These are phyloP conservation scores for Tichodroma muraria DNA, from an alignment of 2,113 vertebrate genomes.

Conservation along the genomic window DNA sequence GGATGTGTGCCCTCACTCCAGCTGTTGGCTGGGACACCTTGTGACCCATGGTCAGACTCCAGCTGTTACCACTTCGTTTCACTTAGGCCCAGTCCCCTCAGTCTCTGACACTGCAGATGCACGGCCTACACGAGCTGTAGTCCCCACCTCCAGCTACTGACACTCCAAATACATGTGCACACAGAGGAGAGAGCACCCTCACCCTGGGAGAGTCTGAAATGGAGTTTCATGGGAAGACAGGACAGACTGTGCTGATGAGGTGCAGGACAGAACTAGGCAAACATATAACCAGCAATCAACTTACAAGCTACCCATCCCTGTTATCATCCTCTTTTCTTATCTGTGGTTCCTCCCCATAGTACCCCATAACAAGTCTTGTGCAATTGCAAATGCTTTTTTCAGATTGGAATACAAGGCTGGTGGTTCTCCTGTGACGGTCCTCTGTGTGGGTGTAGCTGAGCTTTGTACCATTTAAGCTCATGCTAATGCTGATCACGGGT, in stretches of 20 bases:
- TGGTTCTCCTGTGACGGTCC: neutral
- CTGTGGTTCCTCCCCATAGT: neutral
- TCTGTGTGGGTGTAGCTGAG: neutral
- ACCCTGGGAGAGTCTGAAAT: neutral
- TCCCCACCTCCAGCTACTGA: neutral
- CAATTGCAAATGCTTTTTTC: neutral
- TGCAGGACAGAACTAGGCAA: neutral
- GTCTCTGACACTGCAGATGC: neutral
- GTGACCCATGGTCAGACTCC: neutral
- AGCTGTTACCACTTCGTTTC: neutral
- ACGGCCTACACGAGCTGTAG: neutral
- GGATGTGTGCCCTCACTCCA: neutral
- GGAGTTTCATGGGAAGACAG: neutral
- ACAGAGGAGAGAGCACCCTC: neutral
- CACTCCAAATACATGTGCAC: neutral
- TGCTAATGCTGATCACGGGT: neutral
- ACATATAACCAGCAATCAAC: fast-evolving
- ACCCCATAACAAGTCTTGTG: neutral
- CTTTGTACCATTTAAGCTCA: neutral
- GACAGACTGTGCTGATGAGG: neutral
- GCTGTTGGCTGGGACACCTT: neutral
- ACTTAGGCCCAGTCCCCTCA: neutral
- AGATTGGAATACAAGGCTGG: too few species aligned
- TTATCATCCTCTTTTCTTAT: neutral
- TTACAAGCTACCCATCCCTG: neutral